Conservation (phyloP, 2,113 vertebrate genomes). For the Saguinus midas region DNA sequence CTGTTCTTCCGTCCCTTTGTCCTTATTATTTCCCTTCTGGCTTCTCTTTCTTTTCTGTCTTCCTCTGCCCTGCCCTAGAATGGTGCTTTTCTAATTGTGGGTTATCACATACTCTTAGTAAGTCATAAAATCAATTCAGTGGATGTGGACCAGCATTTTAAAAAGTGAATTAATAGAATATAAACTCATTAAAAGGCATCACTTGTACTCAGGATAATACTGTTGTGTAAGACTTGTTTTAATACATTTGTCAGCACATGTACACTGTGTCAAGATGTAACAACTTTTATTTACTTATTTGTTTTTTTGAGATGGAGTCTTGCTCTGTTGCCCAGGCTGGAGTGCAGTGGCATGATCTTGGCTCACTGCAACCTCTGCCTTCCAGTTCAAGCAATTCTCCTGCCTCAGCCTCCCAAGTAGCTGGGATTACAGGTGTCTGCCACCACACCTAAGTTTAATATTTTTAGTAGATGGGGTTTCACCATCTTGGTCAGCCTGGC, state of each 20-base stretch:
- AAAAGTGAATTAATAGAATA: background rate
- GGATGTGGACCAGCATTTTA: background rate
- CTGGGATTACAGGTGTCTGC: too few relatives aligned
- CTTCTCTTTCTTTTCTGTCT: background rate
- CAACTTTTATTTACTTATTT: background rate
- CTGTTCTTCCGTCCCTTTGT: background rate
- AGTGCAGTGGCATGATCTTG: too few relatives aligned
- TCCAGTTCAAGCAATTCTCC: too few relatives aligned
- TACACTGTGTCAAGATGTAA: background rate
- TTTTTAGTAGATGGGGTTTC: too few relatives aligned
- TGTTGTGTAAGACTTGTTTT: background rate
- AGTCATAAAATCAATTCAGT: background rate
- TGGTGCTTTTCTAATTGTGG: background rate
- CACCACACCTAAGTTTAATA: too few relatives aligned
- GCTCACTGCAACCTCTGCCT: too few relatives aligned
- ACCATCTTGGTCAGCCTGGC: too few relatives aligned
- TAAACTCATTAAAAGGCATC: background rate
- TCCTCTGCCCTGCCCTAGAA: background rate
- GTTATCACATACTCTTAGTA: background rate
- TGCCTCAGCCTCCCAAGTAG: too few relatives aligned
- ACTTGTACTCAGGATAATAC: background rate
- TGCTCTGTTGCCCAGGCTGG: too few relatives aligned
- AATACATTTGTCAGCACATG: background rate
- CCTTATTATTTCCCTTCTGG: background rate
- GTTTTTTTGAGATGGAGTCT: too few relatives aligned